Evolutionary conservation across 1,140 invertebrate species (phyloP).

Genomic region (Diorhabda elongata): DNA sequence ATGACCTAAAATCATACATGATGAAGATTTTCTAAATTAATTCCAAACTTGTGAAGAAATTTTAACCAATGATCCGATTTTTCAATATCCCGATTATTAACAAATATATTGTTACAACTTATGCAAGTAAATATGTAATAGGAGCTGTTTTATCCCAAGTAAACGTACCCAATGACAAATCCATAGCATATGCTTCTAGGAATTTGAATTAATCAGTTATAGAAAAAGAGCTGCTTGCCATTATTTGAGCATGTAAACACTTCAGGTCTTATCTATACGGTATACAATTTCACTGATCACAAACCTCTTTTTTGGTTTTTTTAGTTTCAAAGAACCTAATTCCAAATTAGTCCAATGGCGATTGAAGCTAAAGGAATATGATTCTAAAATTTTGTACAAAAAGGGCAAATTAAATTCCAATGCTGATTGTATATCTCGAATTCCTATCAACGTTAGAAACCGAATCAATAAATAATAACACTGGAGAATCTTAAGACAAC

Average conservation of each 20-base stretch:
- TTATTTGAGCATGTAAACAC: no score
- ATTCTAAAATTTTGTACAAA: constrained; percentile 22
- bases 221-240: no score
- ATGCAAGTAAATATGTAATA: neutral
- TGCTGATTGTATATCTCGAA: constrained; percentile 12
- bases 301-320: constrained; percentile 23
- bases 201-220: neutral
- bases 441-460: no score
- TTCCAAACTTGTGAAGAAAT: constrained; percentile 4
- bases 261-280: no score
- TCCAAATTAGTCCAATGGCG: constrained; percentile 19
- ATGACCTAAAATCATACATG: neutral
- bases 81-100: neutral
- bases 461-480: constrained; percentile 8
- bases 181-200: neutral
- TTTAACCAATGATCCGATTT: neutral
- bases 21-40: neutral
- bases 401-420: constrained; percentile 20
- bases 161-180: neutral
- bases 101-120: neutral
- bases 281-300: constrained; percentile 18
- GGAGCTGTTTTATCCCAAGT: neutral
- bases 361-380: constrained; percentile 20
- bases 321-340: constrained; percentile 26
- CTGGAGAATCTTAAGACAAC: neutral